Conservation (phyloP, 2,113 vertebrate species). For the Crotalus viridis region DNA sequence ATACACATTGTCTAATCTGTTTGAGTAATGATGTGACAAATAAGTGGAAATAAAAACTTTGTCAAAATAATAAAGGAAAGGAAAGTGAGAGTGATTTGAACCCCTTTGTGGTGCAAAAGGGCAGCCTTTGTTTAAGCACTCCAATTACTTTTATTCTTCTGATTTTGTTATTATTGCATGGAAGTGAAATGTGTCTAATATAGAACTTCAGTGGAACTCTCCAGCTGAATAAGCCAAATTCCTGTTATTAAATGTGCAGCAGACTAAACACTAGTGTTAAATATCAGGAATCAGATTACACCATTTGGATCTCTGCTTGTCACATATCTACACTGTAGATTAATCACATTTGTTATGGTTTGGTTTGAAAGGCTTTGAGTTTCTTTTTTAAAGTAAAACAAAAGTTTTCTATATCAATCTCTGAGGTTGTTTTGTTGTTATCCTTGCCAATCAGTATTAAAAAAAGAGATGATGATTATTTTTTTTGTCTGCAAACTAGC, state of each 20-base stretch:
- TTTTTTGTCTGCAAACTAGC: neutral
- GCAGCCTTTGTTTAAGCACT: conserved; percentile 44
- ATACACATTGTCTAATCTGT: conserved; percentile 13
- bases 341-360: conserved; percentile 25
- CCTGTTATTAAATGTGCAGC: conserved; percentile 63
- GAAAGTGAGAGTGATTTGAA: conserved; percentile 28
- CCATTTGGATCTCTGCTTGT: conserved; percentile 47
- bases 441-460: neutral
- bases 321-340: conserved; percentile 38
- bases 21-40: conserved; percentile 33
- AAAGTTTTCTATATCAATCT: neutral
- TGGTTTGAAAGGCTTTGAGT: conserved; percentile 1
- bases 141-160: conserved; percentile 19
- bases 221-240: conserved; percentile 58
- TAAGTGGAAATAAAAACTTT: conserved; percentile 16
- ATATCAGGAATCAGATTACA: conserved; percentile 59
- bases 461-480: neutral
- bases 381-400: neutral
- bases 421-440: neutral
- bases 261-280: conserved; percentile 60
- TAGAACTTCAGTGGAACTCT: conserved; percentile 49
- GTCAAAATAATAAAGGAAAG: conserved; percentile 26
- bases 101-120: conserved; percentile 29
- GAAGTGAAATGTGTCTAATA: conserved; percentile 48
- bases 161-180: conserved; percentile 55